Evolutionary conservation across 2,797 vertebrate species (phyloP), one percentile per base, ranked within the genome.

Genomic region (Hapalemur alaotrensis): DNA sequence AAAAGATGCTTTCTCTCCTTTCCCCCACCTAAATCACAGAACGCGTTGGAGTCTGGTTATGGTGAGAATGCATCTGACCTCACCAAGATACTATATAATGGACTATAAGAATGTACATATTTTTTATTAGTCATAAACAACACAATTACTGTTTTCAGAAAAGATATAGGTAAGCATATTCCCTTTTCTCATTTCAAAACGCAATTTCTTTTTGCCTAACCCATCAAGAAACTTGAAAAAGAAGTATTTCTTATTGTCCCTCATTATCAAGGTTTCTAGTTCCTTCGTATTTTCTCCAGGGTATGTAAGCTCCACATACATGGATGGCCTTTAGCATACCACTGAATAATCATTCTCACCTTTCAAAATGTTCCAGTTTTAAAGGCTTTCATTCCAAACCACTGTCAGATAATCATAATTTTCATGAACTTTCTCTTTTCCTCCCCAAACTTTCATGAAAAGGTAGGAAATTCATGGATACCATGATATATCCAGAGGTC

Each of bases 11-110:
- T 35, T 78, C 13, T 18, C 28, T 8, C 18, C 11, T 4, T 0
- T 48, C 7, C 12, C 8, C 3, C 0, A 35, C 5, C 1, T 52
- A 83, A 72, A 25, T 57, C 22, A 94, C 11, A 50, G 43, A 46
- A 75, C 82, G 5, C 25, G 32, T 48, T 48, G 43, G 59, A 65
- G 2, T 80, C 41, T 43, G n/a, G 17, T 46, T 25, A 72, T 18
- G 10, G 0, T 85, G 4, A 1, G 20, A 57, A 70, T 82, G 54
- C 0, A 35, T 12, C 3, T 2, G 7, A 2, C 23, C 2, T 48
- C 13, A 41, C 6, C 3, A n/a, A 32, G 2, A 41, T 11, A 25
- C n/a, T 50, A 61, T 28, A 43, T 10, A 12, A 46, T 11, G 41
- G 22, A 79, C 13, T 30, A 0, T 8, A 79, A 54, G 17, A 76